These are phyloP conservation scores for Leptoteleia sp. DNA, from an alignment of 1,140 invertebrate species.

Conservation along the genomic window DNA sequence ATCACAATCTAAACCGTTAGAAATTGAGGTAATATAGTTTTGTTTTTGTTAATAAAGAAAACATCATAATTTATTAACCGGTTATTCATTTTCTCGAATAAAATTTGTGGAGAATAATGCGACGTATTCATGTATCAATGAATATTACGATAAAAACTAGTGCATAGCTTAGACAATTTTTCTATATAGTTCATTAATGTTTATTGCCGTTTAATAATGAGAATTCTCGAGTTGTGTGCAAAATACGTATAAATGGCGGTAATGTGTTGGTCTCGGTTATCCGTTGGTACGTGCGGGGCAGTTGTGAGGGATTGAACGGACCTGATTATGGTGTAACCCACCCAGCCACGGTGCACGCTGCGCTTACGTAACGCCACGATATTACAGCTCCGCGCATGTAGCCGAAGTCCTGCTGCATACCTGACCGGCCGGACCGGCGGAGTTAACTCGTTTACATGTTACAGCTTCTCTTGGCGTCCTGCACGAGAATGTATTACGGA, in stretches of 20 bases:
- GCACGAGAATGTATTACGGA: slow-evolving; percentile 27
- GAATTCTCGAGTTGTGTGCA: slow-evolving; percentile 33
- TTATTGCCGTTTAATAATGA: slow-evolving; percentile 68
- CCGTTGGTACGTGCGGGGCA: slow-evolving; percentile 23
- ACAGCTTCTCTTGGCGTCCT: slow-evolving; percentile 37
- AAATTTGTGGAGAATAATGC: too few species aligned
- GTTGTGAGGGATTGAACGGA: slow-evolving; percentile 65
- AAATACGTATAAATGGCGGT: slow-evolving; percentile 61
- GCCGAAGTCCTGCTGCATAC: slow-evolving; percentile 68
- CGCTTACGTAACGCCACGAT: slow-evolving; percentile 74
- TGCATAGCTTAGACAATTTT: too few species aligned
- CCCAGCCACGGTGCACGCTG: slow-evolving; percentile 69
- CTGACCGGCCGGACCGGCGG: slow-evolving; percentile 51
- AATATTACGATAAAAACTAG: too few species aligned
- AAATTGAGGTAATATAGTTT: too few species aligned
- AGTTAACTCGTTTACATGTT: slow-evolving; percentile 42
- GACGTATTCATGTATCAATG: too few species aligned
- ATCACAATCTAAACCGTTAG: too few species aligned
- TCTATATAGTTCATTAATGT: slow-evolving; percentile 60
- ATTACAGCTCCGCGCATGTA: slow-evolving; percentile 64
- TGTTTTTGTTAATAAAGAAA: too few species aligned
- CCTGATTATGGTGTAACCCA: slow-evolving; percentile 76
- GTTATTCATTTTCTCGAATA: too few species aligned
- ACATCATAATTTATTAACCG: too few species aligned
- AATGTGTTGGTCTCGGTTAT: slow-evolving; percentile 44